Base-by-base conservation (phyloP, 2,888 invertebrate species). In the Idaea biselata region DNA sequence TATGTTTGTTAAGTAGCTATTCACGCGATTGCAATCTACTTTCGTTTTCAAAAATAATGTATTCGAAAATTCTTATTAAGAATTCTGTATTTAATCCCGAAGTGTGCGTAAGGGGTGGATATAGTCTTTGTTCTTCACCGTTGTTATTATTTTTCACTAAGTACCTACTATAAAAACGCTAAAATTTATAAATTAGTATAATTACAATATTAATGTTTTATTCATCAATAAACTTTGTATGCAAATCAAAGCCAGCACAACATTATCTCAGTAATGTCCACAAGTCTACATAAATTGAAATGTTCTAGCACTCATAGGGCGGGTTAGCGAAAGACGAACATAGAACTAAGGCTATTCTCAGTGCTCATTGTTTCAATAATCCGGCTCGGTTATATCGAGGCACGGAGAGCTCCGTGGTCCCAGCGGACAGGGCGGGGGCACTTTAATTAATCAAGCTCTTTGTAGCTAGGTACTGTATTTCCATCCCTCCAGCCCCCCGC, bases 391-490 rank as follows among this genome's bases (percentile, higher is more conserved):
- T 75, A 79, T 78, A 84, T 78, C 74, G 79, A 77, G 78, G 81
- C 83, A 80, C 81, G 84, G 44, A 44, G 44, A 44, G 44, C 8
- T 75, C 25, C 25, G 25, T 5, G 5, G 25, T 88, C 89, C 88
- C 89, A 69, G 74, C 68, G 89, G 89, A 81, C 84, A 76, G 84
- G 89, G 87, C 79, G 86, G 84, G 82, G 84, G 89, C 86, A 87
- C 88, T 90, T 90, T 90, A 91, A 91, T 91, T 91, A 91, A 91
- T 89, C 86, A 88, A 85, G 81, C 87, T 82, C 89, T 87, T 87
- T 87, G 89, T 87, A 44, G 44, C 8, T 44, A 44, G 14, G 14
- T 44, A 14, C 44, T 3, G 44, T 44, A 44, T 3, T 8, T 44
- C 80, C 82, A 81, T 75, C 76, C 68, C 73, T 63, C 73, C 74